These are phyloP conservation scores for Eubasilissa regina DNA, from an alignment of 1,140 invertebrate species.

Conservation along the genomic window DNA sequence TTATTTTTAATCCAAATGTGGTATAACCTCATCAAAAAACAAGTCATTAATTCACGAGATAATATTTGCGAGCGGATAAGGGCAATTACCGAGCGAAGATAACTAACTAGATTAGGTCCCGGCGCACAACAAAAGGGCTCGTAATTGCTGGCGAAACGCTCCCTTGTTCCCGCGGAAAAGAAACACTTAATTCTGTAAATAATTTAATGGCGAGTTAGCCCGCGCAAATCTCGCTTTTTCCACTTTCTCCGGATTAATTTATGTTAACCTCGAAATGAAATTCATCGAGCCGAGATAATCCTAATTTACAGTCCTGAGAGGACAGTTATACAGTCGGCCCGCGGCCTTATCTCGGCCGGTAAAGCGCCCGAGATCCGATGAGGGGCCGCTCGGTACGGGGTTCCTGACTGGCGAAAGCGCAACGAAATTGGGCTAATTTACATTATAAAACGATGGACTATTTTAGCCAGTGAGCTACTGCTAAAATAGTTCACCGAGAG, in stretches of 20 bases:
- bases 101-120: neutral
- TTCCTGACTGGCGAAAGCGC: too few relatives aligned
- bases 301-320: slow-evolving; percentile 29
- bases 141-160: too few relatives aligned
- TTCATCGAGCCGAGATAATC: slow-evolving; percentile 37
- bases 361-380: neutral
- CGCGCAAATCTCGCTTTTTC: slow-evolving; percentile 13
- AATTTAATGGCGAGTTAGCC: neutral
- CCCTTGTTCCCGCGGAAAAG: neutral
- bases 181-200: neutral
- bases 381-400: too few relatives aligned
- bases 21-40: neutral
- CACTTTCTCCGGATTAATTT: slow-evolving; percentile 31
- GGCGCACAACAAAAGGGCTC: neutral
- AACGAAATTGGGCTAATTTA: too few relatives aligned
- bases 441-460: too few relatives aligned
- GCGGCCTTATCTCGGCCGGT: slow-evolving; percentile 1
- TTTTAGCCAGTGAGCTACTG: too few relatives aligned
- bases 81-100: neutral
- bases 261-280: slow-evolving; percentile 39
- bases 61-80: neutral
- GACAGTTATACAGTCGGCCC: neutral
- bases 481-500: too few relatives aligned
- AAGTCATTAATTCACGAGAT: neutral
- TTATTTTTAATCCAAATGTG: neutral